Evolutionary conservation across 92 coral and sea anemone genomes (phyloP).

Genomic region (Actinernus sp.): DNA sequence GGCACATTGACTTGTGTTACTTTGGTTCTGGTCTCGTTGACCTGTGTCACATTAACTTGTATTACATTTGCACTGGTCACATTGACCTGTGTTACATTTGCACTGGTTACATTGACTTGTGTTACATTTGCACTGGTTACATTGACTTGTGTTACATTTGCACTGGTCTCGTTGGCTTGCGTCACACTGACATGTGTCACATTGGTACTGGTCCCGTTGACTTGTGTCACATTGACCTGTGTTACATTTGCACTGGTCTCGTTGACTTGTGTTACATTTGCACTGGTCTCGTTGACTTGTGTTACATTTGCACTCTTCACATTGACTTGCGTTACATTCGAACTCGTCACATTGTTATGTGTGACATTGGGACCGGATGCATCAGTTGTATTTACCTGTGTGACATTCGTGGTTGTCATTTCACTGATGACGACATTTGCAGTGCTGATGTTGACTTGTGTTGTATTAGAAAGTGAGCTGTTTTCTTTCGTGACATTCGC

Average conservation of each 20-base stretch:
- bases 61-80: not conserved
- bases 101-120: constrained; percentile 4
- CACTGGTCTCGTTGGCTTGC: constrained; percentile 10
- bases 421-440: not conserved
- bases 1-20: not conserved
- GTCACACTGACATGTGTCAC: not conserved
- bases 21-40: too few relatives aligned
- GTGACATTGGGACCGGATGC: constrained; percentile 1
- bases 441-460: constrained; percentile 11
- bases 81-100: constrained; percentile 3
- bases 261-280: not conserved
- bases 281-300: not conserved
- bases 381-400: constrained; percentile 8
- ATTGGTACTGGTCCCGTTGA: constrained; percentile 16
- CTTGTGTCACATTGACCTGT: not conserved
- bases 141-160: not conserved
- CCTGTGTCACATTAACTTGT: too few relatives aligned
- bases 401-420: not conserved
- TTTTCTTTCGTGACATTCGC: not conserved
- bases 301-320: not conserved
- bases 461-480: not conserved
- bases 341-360: constrained; percentile 4
- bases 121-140: not conserved
- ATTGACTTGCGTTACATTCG: not conserved
- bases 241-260: not conserved